phyloP scores from a whole-genome alignment of 2,113 vertebrate genomes.

The Callorhinus ursinus region DNA sequence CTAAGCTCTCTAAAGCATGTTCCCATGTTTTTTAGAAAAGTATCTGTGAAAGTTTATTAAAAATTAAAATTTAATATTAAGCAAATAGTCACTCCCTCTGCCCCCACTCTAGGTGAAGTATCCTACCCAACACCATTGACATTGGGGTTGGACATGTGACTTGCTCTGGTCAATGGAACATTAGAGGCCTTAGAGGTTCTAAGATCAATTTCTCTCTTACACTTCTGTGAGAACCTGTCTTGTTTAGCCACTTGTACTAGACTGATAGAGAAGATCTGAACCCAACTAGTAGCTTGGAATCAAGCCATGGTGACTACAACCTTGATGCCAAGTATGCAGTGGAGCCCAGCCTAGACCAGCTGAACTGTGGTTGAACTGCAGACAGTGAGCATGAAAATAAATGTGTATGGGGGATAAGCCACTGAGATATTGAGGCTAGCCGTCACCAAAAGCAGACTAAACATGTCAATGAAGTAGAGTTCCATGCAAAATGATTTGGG shows the following conservation, averaged over 20 bases:
- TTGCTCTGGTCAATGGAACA: not conserved
- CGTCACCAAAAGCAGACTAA: not conserved
- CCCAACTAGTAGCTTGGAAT: not conserved
- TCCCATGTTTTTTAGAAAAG: not conserved
- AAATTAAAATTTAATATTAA: not conserved
- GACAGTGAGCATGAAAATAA: not conserved
- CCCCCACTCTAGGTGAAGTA: not conserved
- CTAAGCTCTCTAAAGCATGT: not conserved
- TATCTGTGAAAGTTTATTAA: not conserved
- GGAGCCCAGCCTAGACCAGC: not conserved
- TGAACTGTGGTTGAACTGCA: not conserved
- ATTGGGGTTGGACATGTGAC: not conserved
- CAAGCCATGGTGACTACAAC: not conserved
- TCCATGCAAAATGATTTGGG: not conserved
- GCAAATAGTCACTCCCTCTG: not conserved
- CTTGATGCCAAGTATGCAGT: not conserved
- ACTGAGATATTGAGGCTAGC: too few species aligned
- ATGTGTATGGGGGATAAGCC: not conserved
- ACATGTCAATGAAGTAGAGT: not conserved
- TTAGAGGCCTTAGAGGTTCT: not conserved
- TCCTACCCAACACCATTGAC: not conserved
- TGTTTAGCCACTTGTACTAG: not conserved
- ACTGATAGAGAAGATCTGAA: not conserved
- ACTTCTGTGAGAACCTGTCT: not conserved
- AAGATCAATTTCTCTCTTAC: not conserved